phyloP scores from a whole-genome alignment of 2,888 invertebrate species.

The Callyntrura sp. region DNA sequence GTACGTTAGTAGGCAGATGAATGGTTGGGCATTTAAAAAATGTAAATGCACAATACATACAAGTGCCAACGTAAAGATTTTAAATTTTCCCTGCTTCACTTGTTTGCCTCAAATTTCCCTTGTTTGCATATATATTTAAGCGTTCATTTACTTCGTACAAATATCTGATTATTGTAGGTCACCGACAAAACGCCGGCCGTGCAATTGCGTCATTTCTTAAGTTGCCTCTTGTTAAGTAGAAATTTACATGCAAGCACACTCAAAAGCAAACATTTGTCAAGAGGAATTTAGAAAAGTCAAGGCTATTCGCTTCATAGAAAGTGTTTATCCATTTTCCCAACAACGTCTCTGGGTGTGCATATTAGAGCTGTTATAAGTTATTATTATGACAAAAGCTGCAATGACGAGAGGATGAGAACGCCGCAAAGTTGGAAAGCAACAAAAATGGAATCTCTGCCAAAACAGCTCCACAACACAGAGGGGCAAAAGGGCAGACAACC shows the following conservation, averaged over 20 bases:
- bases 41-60: neutral
- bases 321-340: too few relatives aligned
- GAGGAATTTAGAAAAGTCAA: neutral
- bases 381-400: neutral
- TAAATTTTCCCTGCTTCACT: neutral
- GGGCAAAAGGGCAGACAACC: neutral
- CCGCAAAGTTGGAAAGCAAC: too few relatives aligned
- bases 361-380: too few relatives aligned
- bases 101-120: neutral
- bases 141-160: neutral
- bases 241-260: conserved; percentile 2
- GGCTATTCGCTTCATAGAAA: neutral
- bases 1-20: neutral
- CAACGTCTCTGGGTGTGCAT: too few relatives aligned
- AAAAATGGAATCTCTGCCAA: neutral
- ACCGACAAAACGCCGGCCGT: neutral
- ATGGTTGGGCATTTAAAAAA: neutral
- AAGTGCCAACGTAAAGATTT: neutral
- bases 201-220: neutral
- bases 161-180: neutral
- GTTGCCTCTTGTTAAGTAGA: neutral
- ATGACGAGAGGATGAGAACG: neutral
- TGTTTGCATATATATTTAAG: neutral
- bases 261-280: neutral
- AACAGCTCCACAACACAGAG: neutral